These are phyloP conservation scores for Pristionchus fissidentatus DNA, from an alignment of 2,888 invertebrate genomes.

Conservation along the genomic window DNA sequence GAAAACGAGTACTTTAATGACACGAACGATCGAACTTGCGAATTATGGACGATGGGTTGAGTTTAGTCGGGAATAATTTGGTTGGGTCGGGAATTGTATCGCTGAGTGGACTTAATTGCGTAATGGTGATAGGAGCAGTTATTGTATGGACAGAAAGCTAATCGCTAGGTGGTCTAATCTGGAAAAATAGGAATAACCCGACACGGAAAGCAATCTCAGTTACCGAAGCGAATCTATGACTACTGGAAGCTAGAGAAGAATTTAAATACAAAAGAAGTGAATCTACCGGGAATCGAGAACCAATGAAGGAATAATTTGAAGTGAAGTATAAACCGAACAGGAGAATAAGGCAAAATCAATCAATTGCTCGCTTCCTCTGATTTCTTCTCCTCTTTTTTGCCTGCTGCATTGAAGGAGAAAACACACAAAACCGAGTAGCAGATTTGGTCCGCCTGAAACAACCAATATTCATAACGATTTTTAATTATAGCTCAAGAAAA, in stretches of 20 bases:
- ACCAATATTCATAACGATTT: neutral
- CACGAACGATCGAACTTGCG: no score
- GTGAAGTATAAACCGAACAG: neutral
- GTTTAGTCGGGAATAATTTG: no score
- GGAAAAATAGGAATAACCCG: slow-evolving; percentile 14
- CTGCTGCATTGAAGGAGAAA: slow-evolving; percentile 96
- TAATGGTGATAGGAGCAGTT: neutral
- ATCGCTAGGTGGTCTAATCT: no score
- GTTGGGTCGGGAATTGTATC: no score
- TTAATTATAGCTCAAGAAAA: neutral
- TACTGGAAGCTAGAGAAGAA: neutral
- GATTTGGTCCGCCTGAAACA: slow-evolving; percentile 93
- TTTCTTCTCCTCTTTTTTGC: slow-evolving; percentile 52
- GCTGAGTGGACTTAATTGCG: slow-evolving; percentile 28
- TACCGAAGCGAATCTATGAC: no score
- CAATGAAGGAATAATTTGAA: no score
- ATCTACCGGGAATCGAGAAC: slow-evolving; percentile 13
- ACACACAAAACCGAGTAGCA: slow-evolving; percentile 99
- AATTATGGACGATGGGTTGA: slow-evolving; percentile 27
- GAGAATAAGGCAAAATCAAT: neutral
- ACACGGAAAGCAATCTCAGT: slow-evolving; percentile 14
- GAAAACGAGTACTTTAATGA: no score
- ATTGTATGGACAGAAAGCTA: neutral
- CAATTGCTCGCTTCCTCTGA: neutral
- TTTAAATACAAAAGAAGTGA: neutral